Base-by-base conservation (phyloP, 2,797 vertebrate species). In the Sebastes hubbsi region DNA sequence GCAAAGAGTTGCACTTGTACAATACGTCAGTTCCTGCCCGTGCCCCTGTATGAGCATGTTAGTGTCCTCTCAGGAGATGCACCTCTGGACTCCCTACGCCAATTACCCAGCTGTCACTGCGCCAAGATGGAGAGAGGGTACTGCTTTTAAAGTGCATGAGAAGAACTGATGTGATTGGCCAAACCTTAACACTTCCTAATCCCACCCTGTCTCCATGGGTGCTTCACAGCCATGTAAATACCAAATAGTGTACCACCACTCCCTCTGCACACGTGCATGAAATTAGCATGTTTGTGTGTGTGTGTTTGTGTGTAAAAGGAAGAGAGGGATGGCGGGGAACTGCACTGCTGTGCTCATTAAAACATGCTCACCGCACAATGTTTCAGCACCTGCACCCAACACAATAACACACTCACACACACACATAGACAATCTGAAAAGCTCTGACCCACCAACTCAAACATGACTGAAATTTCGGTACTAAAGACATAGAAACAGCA, bases 381-480 rank as follows among this genome's bases (percentile, higher is more conserved):
- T 90, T 91, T 89, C 87, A 91, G 87, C 93, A 93, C 93, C 93
- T 92, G 92, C 80, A 93, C 87, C 92, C 88, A 90, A 84, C 88
- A 77, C 75, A 77, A 63, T 58, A 54, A 74, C 83, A 88, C 78
- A 88, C 67, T 80, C 73, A 71, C 74, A 75, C 30, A 24, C 24
- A 75, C 24, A 69, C 56, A 80, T 13, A 78, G 6, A 77, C 49
- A 55, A 73, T 76, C 61, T 61, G 54, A 80, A 86, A 80, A 85
- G 67, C 83, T 82, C 73, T 75, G 78, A 88, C 75, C 84, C 78
- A 81, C 63, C 64, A 64, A 77, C 82, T 81, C 70, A 77, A 77
- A 88, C 56, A 75, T 27, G 75, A 73, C 81, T 62, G 63, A 89
- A 67, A 71, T 87, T 38, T 58, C 62, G 73, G n/a, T 70, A 62